Percentiles rank a stretch among this genome's conserved stretches.
These are phyloP conservation scores for Drosophila kuntzei DNA, from an alignment of 2,888 invertebrate genomes.

Conservation along the genomic window DNA sequence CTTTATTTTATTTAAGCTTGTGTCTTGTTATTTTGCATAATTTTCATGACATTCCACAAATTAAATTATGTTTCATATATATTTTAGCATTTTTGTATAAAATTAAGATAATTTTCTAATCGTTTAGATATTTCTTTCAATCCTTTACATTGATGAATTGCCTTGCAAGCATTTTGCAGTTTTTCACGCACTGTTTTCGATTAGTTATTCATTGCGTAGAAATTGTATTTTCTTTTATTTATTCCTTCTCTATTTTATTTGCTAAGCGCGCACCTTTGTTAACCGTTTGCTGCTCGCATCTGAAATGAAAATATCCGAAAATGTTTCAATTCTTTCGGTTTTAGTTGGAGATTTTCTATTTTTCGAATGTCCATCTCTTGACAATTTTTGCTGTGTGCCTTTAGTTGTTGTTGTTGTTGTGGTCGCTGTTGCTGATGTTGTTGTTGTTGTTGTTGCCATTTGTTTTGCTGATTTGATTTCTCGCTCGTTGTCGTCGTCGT, in stretches of 20 bases:
- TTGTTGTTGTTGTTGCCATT: conserved; percentile 62
- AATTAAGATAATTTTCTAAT: conserved; percentile 12
- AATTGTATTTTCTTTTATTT: conserved; percentile 14
- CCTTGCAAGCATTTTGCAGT: conserved; percentile 16
- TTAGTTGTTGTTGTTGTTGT: conserved; percentile 45
- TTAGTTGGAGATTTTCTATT: conserved; percentile 81
- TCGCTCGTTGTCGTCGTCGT: conserved; percentile 45
- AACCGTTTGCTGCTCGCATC: conserved; percentile 83
- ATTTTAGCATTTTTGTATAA: neutral
- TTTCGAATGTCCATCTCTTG: conserved; percentile 81
- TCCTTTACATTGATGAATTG: conserved; percentile 22
- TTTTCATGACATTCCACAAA: neutral
- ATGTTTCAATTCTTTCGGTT: conserved; percentile 80
- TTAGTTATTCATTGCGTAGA: conserved; percentile 32
- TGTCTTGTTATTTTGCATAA: neutral
- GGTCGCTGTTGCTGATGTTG: conserved; percentile 41
- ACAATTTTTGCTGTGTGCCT: conserved; percentile 66
- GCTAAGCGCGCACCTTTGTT: conserved; percentile 80
- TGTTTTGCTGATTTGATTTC: conserved; percentile 72
- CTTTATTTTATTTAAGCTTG: neutral
- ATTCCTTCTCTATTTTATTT: conserved; percentile 36
- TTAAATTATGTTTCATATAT: neutral
- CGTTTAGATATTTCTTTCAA: conserved; percentile 9
- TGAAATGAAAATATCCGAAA: conserved; percentile 81
- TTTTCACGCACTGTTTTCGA: conserved; percentile 32